Percentiles rank a stretch among this genome's conserved stretches.
Conservation (phyloP, 2,113 vertebrate genomes). For the Cariama cristata region DNA sequence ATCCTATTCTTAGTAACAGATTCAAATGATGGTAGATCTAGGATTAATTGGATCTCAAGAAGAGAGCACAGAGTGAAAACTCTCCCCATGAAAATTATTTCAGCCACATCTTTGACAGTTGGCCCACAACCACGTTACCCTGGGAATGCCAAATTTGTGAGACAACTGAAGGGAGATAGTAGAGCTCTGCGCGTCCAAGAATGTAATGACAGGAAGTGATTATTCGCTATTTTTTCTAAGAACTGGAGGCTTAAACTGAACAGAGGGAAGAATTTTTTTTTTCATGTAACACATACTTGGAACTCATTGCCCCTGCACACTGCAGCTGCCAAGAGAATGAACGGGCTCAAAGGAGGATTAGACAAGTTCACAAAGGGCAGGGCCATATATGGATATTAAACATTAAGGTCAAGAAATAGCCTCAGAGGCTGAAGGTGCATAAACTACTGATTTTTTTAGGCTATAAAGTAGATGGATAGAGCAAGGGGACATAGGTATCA, state of each 20-base stretch:
- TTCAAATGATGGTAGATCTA: background rate
- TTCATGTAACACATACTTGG: background rate
- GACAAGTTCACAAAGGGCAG: background rate
- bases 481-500: fast-evolving
- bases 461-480: background rate
- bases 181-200: background rate
- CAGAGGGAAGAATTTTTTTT: background rate
- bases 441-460: background rate
- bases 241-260: background rate
- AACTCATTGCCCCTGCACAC: background rate
- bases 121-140: background rate
- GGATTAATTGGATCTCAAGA: background rate
- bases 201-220: background rate
- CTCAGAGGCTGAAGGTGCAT: background rate
- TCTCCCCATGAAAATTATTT: background rate
- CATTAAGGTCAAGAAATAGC: background rate
- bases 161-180: background rate
- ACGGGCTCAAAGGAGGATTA: background rate
- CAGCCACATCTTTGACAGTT: conserved; percentile 29
- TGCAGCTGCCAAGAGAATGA: background rate
- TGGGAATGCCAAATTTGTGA: conserved; percentile 16
- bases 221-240: background rate
- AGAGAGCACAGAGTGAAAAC: background rate
- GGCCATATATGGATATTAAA: background rate
- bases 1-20: background rate